These are phyloP conservation scores for pig (Sus scrofa) DNA, from an alignment of 2,113 vertebrate species.

Conservation along the genomic window DNA sequence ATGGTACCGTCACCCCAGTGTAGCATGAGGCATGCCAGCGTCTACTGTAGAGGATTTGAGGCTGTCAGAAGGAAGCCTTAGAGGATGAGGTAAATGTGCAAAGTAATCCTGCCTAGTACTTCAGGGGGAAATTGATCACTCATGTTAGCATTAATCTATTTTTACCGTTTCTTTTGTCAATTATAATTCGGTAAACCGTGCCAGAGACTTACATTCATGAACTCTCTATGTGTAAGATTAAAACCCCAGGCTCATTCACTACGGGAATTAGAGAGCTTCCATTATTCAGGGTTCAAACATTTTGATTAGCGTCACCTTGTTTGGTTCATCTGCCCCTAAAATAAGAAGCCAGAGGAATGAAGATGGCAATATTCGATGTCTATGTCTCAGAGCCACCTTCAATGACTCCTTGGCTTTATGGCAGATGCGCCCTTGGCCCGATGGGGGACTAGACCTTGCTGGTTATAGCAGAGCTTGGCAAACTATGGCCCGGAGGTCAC, in stretches of 20 bases:
- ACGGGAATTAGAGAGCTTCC: constrained; percentile 51
- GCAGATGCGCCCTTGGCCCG: background rate
- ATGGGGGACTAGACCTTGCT: background rate
- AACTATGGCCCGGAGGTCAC: background rate
- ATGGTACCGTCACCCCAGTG: constrained; percentile 86
- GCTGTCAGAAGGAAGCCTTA: constrained; percentile 63
- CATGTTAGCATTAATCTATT: constrained; percentile 54
- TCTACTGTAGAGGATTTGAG: background rate
- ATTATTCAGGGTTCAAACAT: constrained; percentile 73
- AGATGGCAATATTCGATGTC: constrained; percentile 62
- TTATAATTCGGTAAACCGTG: constrained; percentile 78
- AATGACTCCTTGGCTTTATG: constrained; percentile 46
- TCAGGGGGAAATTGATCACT: constrained; percentile 77
- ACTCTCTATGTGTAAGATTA: constrained; percentile 74
- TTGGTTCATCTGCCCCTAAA: constrained; percentile 61
- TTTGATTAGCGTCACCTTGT: constrained; percentile 61
- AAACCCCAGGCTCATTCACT: constrained; percentile 74
- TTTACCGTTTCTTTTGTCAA: constrained; percentile 80
- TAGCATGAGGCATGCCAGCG: constrained; percentile 84
- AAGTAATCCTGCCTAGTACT: constrained; percentile 65
- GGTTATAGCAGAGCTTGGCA: background rate
- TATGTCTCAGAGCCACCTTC: constrained; percentile 34
- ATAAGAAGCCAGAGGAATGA: constrained; percentile 42
- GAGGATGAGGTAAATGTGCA: constrained; percentile 61
- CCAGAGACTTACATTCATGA: constrained; percentile 64